Evolutionary conservation across 1,140 invertebrate species (phyloP).

Genomic region (Hylaeus volcanicus): DNA sequence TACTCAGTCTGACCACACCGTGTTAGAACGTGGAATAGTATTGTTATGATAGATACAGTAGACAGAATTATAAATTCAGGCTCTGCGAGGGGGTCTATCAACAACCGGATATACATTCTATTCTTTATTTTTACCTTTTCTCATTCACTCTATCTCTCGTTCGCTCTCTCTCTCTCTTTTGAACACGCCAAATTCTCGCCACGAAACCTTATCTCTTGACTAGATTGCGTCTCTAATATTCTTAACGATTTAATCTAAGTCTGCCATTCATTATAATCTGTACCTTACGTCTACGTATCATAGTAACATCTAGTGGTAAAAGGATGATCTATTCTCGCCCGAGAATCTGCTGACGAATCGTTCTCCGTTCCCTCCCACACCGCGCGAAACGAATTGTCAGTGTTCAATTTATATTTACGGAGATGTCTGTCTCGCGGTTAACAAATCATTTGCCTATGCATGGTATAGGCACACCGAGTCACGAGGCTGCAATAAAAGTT

Average conservation of each 20-base stretch:
- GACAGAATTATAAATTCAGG: slow-evolving; percentile 64
- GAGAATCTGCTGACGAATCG: slow-evolving; percentile 68
- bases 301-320: slow-evolving; percentile 78
- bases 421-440: slow-evolving; percentile 8
- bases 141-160: background rate
- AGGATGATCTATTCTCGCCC: slow-evolving; percentile 72
- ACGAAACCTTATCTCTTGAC: slow-evolving; percentile 69
- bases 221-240: slow-evolving; percentile 78
- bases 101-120: slow-evolving; percentile 49
- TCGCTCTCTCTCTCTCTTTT: background rate
- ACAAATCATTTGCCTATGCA: slow-evolving; percentile 3
- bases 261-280: slow-evolving; percentile 72
- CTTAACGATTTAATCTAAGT: slow-evolving; percentile 73
- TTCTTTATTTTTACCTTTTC: slow-evolving; percentile 9
- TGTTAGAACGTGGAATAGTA: slow-evolving; percentile 65
- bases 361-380: slow-evolving; percentile 44
- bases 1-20: slow-evolving; percentile 65
- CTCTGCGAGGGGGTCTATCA: slow-evolving; percentile 64
- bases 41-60: slow-evolving; percentile 62
- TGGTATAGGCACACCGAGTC: slow-evolving; percentile 22
- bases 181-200: slow-evolving; percentile 11
- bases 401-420: slow-evolving; percentile 28
- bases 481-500: slow-evolving; percentile 18
- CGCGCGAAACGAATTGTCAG: slow-evolving; percentile 14
- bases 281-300: slow-evolving; percentile 71